phyloP scores from a whole-genome alignment of 1,140 invertebrate species.

The Rhopalosiphum padi region DNA sequence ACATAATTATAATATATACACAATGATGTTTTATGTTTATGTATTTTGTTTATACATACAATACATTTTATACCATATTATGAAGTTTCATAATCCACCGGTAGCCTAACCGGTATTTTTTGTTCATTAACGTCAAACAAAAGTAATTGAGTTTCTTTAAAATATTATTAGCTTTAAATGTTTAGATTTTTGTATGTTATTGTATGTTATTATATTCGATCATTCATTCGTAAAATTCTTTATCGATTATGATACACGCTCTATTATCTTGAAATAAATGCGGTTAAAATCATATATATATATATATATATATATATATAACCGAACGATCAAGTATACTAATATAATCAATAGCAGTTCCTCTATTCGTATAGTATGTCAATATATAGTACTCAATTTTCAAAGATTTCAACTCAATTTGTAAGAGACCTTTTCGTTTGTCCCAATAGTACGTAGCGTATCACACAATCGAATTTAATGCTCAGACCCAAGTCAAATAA shows the following conservation, averaged over 20 bases:
- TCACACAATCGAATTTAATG: neutral
- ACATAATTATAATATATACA: neutral
- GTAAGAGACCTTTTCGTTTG: neutral
- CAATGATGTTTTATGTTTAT: neutral
- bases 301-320: no score
- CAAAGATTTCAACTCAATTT: constrained; percentile 21
- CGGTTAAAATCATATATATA: no score
- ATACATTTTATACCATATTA: neutral
- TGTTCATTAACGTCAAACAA: neutral
- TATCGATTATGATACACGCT: no score
- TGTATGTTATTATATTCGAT: neutral
- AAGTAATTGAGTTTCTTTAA: neutral
- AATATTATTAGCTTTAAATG: neutral
- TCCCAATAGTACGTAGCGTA: neutral
- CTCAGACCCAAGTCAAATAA: neutral
- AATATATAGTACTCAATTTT: neutral
- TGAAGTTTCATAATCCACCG: neutral
- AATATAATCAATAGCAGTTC: neutral
- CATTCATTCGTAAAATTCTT: no score
- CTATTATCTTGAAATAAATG: no score
- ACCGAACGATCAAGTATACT: neutral
- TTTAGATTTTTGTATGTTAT: neutral
- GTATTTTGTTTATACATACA: neutral
- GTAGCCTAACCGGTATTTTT: no score
- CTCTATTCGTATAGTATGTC: neutral